Evolutionary conservation across 1,140 invertebrate genomes (phyloP).

Genomic region (Oscheius sp.): DNA sequence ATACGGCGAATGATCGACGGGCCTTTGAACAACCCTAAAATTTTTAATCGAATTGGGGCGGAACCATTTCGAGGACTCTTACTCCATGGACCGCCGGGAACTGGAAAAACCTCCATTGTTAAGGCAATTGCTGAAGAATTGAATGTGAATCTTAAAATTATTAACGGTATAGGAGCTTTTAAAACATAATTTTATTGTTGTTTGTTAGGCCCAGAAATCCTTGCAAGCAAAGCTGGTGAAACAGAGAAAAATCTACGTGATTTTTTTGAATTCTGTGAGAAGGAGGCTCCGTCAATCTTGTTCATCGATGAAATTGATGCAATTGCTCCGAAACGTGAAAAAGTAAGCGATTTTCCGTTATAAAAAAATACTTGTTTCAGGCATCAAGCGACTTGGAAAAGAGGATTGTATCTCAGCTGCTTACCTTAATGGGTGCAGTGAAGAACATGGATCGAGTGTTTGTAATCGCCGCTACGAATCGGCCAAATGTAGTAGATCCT

Average conservation of each 20-base stretch:
- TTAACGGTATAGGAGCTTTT: no score
- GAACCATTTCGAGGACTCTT: no score
- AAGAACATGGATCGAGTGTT: constrained; percentile 97
- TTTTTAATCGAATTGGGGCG: no score
- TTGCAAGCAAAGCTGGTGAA: constrained; percentile 97
- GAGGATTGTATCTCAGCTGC: constrained; percentile 92
- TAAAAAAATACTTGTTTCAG: no score
- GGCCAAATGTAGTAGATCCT: constrained; percentile 95
- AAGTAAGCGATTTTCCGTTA: no score
- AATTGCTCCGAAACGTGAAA: constrained; percentile 98
- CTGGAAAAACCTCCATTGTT: no score
- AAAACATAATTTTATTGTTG: no score
- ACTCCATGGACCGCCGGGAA: no score
- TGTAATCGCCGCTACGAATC: constrained; percentile 98
- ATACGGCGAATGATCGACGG: no score
- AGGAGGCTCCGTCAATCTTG: constrained; percentile 96
- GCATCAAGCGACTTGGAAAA: constrained; percentile 96
- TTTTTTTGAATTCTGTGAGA: constrained; percentile 98
- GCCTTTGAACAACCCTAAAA: no score
- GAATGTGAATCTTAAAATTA: no score
- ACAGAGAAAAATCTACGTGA: constrained; percentile 92
- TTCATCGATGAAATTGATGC: constrained; percentile 99
- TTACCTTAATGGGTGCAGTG: constrained; percentile 98
- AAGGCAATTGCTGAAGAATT: no score
- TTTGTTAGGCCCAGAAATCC: constrained; percentile 85